Conservation (phyloP, 2,113 vertebrate genomes). For the Nansenia antarctica region DNA sequence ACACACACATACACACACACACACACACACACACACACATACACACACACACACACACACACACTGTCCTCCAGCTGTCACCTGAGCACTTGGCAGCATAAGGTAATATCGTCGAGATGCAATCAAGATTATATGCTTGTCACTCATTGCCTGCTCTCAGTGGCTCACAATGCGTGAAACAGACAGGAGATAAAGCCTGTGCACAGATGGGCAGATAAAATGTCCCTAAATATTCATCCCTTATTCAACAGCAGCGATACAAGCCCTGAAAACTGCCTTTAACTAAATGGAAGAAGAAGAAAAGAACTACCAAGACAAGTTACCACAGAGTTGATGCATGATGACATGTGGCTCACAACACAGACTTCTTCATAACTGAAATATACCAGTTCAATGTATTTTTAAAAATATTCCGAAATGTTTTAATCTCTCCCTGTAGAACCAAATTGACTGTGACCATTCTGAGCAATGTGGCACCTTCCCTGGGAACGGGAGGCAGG, state of each 20-base stretch:
- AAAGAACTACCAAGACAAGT: neutral
- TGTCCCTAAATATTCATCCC: conserved; percentile 59
- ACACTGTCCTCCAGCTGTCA: conserved; percentile 60
- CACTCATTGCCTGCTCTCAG: conserved; percentile 44
- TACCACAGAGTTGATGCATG: conserved; percentile 19
- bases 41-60: neutral
- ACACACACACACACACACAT: no score
- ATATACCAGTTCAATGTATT: conserved; percentile 37
- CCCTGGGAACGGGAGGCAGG: conserved; percentile 43
- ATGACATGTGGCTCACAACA: neutral
- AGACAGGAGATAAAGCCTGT: conserved; percentile 56
- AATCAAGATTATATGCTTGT: conserved; percentile 68
- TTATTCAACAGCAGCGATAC: conserved; percentile 33
- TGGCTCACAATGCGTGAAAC: conserved; percentile 54
- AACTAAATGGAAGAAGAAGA: conserved; percentile 24
- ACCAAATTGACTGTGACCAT: conserved; percentile 47
- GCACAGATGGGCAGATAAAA: conserved; percentile 62
- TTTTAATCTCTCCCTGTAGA: conserved; percentile 55
- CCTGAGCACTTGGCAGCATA: conserved; percentile 60
- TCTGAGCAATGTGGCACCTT: conserved; percentile 46
- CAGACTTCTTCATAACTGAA: conserved; percentile 11
- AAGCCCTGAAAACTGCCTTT: conserved; percentile 30
- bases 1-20: no score
- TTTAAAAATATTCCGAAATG: conserved; percentile 34
- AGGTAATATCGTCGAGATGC: conserved; percentile 67